Evolutionary conservation across 2,888 invertebrate species (phyloP).

Genomic region (Lissocephala sabroskyi): DNA sequence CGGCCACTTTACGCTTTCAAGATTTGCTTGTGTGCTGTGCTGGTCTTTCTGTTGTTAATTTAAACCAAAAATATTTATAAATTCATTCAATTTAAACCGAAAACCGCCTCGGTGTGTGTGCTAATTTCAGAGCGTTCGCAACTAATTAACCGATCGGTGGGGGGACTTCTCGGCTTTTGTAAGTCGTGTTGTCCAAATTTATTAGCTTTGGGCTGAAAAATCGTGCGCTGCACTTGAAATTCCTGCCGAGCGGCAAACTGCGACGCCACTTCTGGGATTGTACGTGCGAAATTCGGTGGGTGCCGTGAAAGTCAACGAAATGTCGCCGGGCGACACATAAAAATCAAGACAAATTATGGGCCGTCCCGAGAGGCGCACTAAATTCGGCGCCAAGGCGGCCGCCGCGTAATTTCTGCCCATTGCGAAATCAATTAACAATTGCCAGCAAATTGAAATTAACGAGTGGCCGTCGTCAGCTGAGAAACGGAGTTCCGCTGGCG

Average conservation of each 20-base stretch:
- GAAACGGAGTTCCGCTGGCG: no score
- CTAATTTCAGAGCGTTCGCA: conserved; percentile 31
- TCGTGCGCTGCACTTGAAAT: not conserved
- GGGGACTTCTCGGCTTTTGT: conserved; percentile 13
- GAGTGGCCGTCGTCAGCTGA: no score
- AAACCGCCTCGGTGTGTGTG: conserved; percentile 23
- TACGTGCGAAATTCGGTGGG: conserved; percentile 49
- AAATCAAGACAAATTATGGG: no score
- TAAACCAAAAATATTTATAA: conserved; percentile 36
- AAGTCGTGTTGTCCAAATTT: conserved; percentile 17
- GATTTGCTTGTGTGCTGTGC: no score
- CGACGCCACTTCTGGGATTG: no score
- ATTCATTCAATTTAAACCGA: conserved; percentile 22
- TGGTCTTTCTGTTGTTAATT: conserved; percentile 9
- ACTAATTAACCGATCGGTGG: no score
- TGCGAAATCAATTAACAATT: conserved; percentile 68
- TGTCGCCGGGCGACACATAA: conserved; percentile 8
- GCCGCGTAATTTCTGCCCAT: conserved; percentile 65
- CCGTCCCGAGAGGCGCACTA: no score
- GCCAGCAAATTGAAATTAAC: conserved; percentile 67
- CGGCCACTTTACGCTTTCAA: conserved; percentile 34
- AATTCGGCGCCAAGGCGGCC: conserved; percentile 1
- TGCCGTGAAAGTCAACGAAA: conserved; percentile 46
- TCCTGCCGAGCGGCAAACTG: no score
- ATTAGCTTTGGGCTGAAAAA: conserved; percentile 10